Percentiles rank a stretch among this genome's conserved stretches.
phyloP scores from a whole-genome alignment of 92 coral and sea anemone genomes.

The Porites evermanni region DNA sequence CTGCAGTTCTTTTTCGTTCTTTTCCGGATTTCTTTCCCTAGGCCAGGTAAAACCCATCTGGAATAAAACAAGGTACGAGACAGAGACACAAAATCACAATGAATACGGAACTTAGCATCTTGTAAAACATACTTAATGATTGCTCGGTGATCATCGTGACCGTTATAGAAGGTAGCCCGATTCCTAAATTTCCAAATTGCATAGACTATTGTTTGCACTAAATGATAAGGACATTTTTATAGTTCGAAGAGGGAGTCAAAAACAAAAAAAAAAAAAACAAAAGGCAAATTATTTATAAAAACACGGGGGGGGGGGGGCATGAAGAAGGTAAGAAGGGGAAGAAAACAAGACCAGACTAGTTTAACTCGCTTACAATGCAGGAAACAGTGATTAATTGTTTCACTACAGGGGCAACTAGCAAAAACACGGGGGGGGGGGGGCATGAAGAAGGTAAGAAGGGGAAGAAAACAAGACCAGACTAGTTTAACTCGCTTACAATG shows the following conservation, averaged over 20 bases:
- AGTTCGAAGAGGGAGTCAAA: background rate
- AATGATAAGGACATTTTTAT: too few relatives aligned
- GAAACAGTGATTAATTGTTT: slow-evolving; percentile 1
- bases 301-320: background rate
- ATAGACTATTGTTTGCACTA: background rate
- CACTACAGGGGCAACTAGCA: too few relatives aligned
- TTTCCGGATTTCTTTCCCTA: too few relatives aligned
- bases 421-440: too few relatives aligned
- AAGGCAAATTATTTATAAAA: too few relatives aligned
- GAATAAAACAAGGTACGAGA: too few relatives aligned
- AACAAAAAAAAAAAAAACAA: background rate
- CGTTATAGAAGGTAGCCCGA: background rate
- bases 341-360: background rate
- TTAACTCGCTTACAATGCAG: background rate
- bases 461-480: background rate
- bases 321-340: background rate
- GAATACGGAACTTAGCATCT: too few relatives aligned
- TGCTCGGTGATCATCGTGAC: background rate
- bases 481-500: background rate
- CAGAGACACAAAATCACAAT: too few relatives aligned
- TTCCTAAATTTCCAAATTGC: background rate
- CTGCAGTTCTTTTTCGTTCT: too few relatives aligned
- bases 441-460: too few relatives aligned
- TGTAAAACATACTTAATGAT: too few relatives aligned
- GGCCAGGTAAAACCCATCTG: too few relatives aligned